Evolutionary conservation across 1,140 invertebrate species (phyloP).

Genomic region (Zaprionus inermis): DNA sequence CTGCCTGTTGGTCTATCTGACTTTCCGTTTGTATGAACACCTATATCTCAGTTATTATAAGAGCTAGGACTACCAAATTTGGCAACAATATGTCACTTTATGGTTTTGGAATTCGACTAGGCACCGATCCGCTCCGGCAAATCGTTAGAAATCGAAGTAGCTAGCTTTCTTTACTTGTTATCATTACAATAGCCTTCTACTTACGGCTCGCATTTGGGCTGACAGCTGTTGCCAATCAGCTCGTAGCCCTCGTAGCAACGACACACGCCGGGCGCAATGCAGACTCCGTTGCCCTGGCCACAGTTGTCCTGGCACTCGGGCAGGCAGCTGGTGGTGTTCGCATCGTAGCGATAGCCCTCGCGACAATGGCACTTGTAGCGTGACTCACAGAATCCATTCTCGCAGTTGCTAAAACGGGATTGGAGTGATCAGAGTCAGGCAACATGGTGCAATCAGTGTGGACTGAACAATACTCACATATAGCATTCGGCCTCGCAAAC

Average conservation of each 20-base stretch:
- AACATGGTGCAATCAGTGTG: no score
- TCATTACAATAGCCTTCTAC: neutral
- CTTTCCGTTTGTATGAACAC: no score
- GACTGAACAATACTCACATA: constrained; percentile 49
- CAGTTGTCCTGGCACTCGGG: constrained; percentile 77
- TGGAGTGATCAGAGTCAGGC: neutral
- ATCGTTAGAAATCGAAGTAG: no score
- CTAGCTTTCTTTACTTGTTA: no score
- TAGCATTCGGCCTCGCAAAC: constrained; percentile 80
- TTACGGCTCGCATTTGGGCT: constrained; percentile 67
- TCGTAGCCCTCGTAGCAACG: constrained; percentile 87
- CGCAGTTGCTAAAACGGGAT: constrained; percentile 80
- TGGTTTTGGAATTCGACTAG: no score
- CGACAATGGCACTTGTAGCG: constrained; percentile 87
- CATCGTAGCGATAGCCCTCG: constrained; percentile 85
- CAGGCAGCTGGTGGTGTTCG: constrained; percentile 73
- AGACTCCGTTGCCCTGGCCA: constrained; percentile 84
- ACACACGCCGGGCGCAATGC: constrained; percentile 85
- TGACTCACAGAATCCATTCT: constrained; percentile 86
- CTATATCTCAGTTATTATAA: no score
- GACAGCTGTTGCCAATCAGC: constrained; percentile 58
- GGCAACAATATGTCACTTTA: no score
- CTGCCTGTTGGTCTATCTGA: no score
- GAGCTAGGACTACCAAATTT: no score
- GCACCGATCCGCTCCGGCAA: no score